phyloP scores from a whole-genome alignment of 2,113 vertebrate species.

The Forbesichthys agassizii region DNA sequence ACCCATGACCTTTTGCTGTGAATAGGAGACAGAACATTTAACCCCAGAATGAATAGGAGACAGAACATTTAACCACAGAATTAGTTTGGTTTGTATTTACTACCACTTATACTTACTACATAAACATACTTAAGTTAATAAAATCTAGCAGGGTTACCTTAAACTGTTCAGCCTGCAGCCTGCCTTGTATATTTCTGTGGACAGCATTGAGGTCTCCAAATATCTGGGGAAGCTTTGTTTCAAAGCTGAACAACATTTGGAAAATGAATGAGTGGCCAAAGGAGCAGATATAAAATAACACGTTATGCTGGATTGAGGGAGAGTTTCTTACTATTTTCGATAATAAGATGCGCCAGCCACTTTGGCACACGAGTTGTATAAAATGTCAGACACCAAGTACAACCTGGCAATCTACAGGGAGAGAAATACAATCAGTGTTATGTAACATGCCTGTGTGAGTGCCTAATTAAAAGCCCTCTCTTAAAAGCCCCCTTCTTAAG shows the following conservation, averaged over 20 bases:
- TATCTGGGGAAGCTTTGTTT: slow-evolving; percentile 77
- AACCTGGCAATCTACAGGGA: slow-evolving; percentile 75
- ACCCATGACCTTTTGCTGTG: slow-evolving; percentile 79
- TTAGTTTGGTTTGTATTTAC: background rate
- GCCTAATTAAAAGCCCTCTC: no score
- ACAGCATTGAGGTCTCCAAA: slow-evolving; percentile 77
- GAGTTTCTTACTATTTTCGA: slow-evolving; percentile 78
- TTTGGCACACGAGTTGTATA: slow-evolving; percentile 83
- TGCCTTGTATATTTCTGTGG: slow-evolving; percentile 78
- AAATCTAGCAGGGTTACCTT: slow-evolving; percentile 63
- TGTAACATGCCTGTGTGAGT: background rate
- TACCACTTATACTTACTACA: background rate
- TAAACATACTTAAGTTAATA: background rate
- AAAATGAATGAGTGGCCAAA: background rate
- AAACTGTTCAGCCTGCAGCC: slow-evolving; percentile 82
- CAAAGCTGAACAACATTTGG: slow-evolving; percentile 69
- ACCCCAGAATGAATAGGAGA: background rate
- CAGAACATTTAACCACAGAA: background rate
- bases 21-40: slow-evolving; percentile 1
- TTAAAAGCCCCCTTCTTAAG: no score
- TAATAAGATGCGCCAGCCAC: slow-evolving; percentile 81
- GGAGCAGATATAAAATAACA: background rate
- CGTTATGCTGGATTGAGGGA: background rate
- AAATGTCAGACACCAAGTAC: slow-evolving; percentile 80
- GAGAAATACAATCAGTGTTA: background rate